Percentiles rank a stretch among this genome's conserved stretches.
phyloP scores from a whole-genome alignment of 2,113 vertebrate species.

The Callopanchax toddi region DNA sequence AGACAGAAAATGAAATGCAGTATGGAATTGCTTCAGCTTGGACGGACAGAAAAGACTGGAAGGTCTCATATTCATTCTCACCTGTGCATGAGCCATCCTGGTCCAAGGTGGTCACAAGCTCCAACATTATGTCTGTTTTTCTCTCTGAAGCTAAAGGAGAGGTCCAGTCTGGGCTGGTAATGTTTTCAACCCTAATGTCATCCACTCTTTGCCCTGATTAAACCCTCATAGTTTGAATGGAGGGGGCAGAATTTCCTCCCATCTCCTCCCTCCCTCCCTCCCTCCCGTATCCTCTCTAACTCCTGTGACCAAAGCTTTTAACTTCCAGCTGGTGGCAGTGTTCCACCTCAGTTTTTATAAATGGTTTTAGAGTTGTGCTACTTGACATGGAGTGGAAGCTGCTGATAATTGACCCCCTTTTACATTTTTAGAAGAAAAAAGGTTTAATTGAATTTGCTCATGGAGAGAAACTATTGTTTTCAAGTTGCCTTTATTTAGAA shows the following conservation, averaged over 20 bases:
- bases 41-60: constrained; percentile 56
- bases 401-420: constrained; percentile 59
- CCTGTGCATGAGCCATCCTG: constrained; percentile 65
- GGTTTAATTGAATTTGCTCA: constrained; percentile 61
- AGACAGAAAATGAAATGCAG: constrained; percentile 51
- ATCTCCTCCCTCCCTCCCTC: constrained; percentile 6
- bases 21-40: constrained; percentile 58
- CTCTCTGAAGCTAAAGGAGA: constrained; percentile 35
- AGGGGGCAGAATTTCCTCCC: constrained; percentile 26
- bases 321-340: constrained; percentile 81
- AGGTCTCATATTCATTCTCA: constrained; percentile 51
- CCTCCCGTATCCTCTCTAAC: constrained; percentile 41
- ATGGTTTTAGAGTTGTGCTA: constrained; percentile 68
- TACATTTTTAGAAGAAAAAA: constrained; percentile 37
- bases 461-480: constrained; percentile 64
- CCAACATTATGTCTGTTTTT: constrained; percentile 45
- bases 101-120: constrained; percentile 38
- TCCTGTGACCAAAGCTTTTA: constrained; percentile 82
- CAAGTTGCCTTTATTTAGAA: constrained; percentile 76
- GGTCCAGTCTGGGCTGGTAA: constrained; percentile 38
- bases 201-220: constrained; percentile 29
- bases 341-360: constrained; percentile 76
- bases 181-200: constrained; percentile 46
- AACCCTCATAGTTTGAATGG: constrained; percentile 47
- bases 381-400: constrained; percentile 61